Base-by-base conservation (phyloP, 2,797 vertebrate genomes). In the Nannoperca australis region DNA sequence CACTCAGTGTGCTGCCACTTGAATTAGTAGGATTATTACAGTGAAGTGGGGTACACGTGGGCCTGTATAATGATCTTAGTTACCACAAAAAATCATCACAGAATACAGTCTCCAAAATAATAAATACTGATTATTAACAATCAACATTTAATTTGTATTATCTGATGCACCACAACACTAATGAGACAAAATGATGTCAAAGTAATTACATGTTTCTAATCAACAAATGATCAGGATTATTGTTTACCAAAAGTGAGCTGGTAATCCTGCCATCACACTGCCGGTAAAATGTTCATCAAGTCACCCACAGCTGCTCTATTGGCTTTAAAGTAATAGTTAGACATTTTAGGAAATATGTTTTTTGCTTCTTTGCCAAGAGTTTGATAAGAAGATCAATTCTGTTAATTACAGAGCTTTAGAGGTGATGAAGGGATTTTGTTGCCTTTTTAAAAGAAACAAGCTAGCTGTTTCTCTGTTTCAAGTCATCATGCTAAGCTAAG, bases 1-100 rank as follows among this genome's bases (percentile, higher is more conserved):
- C 66, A 55, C 70, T 73, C 73, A 49, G 47, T 17, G 15, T 73
- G 81, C 36, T 5, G 47, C 78, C 53, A 9, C 73, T 72, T 73
- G 24, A 70, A 67, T 80, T 14, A 80, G 65, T 10, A 32, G 40
- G 38, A 51, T 76, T 73, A 65, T 82, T 70, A 71, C 0, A 22
- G 13, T 74, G 64, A 75, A 49, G 69, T 36, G 60, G 53, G 70
- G 34, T 34, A 30, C 10, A 3, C 32, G 17, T 24, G 71, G 51
- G 22, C 50, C 53, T 60, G 49, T 10, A 5, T 1, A 10, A 12
- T 14, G 51, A 60, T 45, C 72, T 69, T 38, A 73, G 32, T 47
- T 72, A 54, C 18, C 15, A 49, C 10, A 45, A 27, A 22, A 55
- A 49, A 65, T 7, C 14, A 45, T 8, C 32, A 6, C 45, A 64